Conservation (phyloP, 2,797 vertebrate genomes). For the Falco peregrinus region DNA sequence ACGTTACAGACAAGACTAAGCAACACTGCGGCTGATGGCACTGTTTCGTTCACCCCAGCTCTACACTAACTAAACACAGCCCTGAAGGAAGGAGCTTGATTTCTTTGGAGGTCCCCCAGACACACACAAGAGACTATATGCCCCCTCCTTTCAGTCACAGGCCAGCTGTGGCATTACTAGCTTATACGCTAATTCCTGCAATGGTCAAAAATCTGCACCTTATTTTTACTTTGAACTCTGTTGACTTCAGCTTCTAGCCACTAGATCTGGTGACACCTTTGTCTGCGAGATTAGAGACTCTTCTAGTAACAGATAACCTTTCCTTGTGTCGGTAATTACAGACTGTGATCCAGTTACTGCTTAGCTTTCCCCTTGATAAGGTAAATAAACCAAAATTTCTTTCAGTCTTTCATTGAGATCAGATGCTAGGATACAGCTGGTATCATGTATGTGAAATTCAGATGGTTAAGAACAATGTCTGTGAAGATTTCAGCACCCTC, state of each 20-base stretch:
- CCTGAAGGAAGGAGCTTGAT: not conserved
- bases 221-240: not conserved
- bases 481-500: not conserved
- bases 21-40: not conserved
- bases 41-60: not conserved
- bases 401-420: slow-evolving; percentile 2
- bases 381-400: not conserved
- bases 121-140: accelerated
- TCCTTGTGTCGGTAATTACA: not conserved
- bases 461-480: not conserved
- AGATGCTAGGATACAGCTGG: not conserved
- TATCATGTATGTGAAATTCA: not conserved
- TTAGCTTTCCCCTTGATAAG: slow-evolving; percentile 18
- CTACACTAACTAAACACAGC: not conserved
- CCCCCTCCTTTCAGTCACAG: not conserved
- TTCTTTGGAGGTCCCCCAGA: not conserved
- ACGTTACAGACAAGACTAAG: not conserved
- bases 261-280: not conserved
- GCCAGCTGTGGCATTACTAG: not conserved
- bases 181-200: not conserved
- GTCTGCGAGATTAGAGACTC: not conserved
- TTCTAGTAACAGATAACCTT: not conserved
- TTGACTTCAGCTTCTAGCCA: not conserved
- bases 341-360: slow-evolving; percentile 3
- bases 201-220: not conserved